Base-by-base conservation (phyloP, 2,888 invertebrate species). In the Iselma pallidipennis region DNA sequence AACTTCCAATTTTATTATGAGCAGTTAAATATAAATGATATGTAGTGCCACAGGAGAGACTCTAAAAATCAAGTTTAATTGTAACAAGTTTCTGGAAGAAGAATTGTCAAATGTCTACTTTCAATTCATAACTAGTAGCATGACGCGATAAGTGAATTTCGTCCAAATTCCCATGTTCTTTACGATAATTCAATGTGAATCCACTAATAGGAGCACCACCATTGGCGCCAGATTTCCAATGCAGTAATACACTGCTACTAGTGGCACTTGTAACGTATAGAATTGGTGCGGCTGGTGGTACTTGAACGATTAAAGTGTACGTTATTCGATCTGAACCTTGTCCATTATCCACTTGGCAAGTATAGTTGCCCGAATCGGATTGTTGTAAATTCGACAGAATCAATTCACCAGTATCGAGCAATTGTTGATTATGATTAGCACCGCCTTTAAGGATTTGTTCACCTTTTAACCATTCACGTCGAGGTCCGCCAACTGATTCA, bases 221-320 rank as follows among this genome's bases (percentile, higher is more conserved):
- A 66, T 85, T 87, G 66, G 86, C 87, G 12, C 87, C 88, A n/a
- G 89, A 82, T 77, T 90, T 90, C 91, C 91, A 91, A 69, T 90
- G 89, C 69, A 91, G 83, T 49, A 89, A 80, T 61, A 93, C 87
- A 68, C 91, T 91, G 71, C 88, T 88, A 53, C 90, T 88, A 0
- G 92, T 92, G 2, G 91, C 89, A 74, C 90, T 90, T 3, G 90
- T 89, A 3, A 92, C 88, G 71, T 89, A 90, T 2, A 92, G 81
- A 4, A 88, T 84, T 0, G 93, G 92, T 0, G 91, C 87, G 31
- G 86, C 85, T 0, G 92, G 92, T 9, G 91, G 90, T 50, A 91
- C 91, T 84, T 90, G 89, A 0, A 91, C 89, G 21, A 87, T 82
- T n/a, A 90, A 81, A 55, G 83, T 82, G 74, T 89, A 89, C 1